phyloP scores from a whole-genome alignment of 2,113 vertebrate species.

The Leucopternis melanops region DNA sequence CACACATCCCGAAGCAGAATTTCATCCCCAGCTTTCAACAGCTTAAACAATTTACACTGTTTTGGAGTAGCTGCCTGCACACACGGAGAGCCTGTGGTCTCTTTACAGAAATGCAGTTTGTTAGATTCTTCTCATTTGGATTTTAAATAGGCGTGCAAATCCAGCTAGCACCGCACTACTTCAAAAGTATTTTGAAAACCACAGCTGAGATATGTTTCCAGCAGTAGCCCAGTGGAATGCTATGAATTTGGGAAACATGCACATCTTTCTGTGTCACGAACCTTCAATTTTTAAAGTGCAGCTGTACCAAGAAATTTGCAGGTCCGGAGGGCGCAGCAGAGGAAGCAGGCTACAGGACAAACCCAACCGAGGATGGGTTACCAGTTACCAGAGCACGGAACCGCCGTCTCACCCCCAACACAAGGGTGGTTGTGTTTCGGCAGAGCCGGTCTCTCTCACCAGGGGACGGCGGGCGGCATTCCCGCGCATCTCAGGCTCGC shows the following conservation, averaged over 20 bases:
- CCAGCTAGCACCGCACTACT: accelerated
- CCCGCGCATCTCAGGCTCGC: too few relatives aligned
- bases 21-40: neutral
- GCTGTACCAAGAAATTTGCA: too few relatives aligned
- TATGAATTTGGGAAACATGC: neutral
- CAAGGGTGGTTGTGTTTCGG: neutral
- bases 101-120: neutral
- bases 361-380: too few relatives aligned
- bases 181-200: neutral
- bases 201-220: neutral
- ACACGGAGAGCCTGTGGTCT: neutral
- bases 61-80: neutral
- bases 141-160: neutral
- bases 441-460: neutral
- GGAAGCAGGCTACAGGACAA: too few relatives aligned
- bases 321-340: neutral
- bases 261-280: neutral
- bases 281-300: neutral
- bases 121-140: neutral
- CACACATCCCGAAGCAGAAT: neutral
- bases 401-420: neutral
- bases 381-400: too few relatives aligned
- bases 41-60: neutral
- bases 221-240: neutral
- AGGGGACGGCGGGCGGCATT: neutral